phyloP scores from a whole-genome alignment of 2,888 invertebrate genomes.

The Drosophila histrio region DNA sequence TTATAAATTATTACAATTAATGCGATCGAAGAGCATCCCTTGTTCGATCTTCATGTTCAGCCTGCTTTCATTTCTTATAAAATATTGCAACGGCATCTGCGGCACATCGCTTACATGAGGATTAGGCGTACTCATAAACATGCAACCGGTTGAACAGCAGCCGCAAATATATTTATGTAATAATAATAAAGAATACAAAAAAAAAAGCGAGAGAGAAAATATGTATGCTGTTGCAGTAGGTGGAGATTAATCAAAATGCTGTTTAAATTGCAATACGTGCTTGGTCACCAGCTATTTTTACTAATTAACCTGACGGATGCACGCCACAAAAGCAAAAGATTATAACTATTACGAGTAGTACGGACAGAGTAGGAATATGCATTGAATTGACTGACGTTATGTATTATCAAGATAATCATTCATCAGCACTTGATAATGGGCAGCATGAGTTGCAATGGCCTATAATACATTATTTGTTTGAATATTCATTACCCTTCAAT shows the following conservation, averaged over 20 bases:
- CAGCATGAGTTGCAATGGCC: neutral
- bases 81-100: conserved; percentile 18
- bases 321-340: conserved; percentile 50
- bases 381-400: conserved; percentile 3
- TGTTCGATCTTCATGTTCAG: conserved; percentile 6
- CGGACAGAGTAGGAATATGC: neutral
- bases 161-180: conserved; percentile 22
- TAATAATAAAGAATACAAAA: conserved; percentile 4
- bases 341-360: conserved; percentile 37
- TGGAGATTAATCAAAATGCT: conserved; percentile 71
- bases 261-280: conserved; percentile 72
- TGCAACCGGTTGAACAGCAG: conserved; percentile 48
- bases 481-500: neutral
- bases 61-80: conserved; percentile 14
- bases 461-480: neutral
- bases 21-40: neutral
- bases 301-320: conserved; percentile 71
- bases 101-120: conserved; percentile 1
- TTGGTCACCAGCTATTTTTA: conserved; percentile 65
- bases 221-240: conserved; percentile 43
- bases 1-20: too few species aligned
- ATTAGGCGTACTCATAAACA: conserved; percentile 21
- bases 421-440: neutral
- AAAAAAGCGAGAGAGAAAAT: neutral
- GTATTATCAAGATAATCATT: conserved; percentile 11